phyloP scores from a whole-genome alignment of 2,113 vertebrate species.

The Elgaria multicarinata region DNA sequence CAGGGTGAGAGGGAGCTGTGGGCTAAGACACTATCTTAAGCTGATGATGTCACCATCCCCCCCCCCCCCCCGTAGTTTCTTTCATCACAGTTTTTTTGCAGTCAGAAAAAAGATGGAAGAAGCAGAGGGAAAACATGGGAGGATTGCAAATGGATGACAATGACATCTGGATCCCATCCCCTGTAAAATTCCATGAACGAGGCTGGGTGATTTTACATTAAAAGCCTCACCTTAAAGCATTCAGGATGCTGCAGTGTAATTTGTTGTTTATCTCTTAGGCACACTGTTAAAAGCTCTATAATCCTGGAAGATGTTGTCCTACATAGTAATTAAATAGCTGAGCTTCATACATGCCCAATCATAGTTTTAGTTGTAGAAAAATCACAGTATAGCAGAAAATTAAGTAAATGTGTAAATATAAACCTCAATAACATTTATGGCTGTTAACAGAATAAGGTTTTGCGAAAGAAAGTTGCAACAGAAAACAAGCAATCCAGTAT shows the following conservation, averaged over 20 bases:
- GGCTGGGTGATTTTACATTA: too few relatives aligned
- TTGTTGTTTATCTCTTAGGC: neutral
- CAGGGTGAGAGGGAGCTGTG: too few relatives aligned
- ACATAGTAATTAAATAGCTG: neutral
- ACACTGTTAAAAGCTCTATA: neutral
- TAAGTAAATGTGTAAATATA: neutral
- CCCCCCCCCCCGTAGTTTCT: too few relatives aligned
- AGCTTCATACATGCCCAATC: neutral
- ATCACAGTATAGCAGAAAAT: neutral
- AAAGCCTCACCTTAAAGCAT: too few relatives aligned
- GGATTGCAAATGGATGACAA: too few relatives aligned
- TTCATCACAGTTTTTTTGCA: too few relatives aligned
- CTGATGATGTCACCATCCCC: too few relatives aligned
- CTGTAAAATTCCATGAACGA: too few relatives aligned
- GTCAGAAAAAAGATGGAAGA: too few relatives aligned
- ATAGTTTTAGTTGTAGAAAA: neutral
- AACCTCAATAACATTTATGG: conserved; percentile 23
- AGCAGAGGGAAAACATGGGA: too few relatives aligned
- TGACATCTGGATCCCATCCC: too few relatives aligned
- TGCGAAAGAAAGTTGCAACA: conserved; percentile 84
- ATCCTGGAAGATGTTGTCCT: neutral
- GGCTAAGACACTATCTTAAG: too few relatives aligned
- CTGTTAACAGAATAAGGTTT: conserved; percentile 83
- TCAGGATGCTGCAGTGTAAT: neutral
- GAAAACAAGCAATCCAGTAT: conserved; percentile 79